Base-by-base conservation (phyloP, 2,888 invertebrate species). In the Drosophila quinaria region DNA sequence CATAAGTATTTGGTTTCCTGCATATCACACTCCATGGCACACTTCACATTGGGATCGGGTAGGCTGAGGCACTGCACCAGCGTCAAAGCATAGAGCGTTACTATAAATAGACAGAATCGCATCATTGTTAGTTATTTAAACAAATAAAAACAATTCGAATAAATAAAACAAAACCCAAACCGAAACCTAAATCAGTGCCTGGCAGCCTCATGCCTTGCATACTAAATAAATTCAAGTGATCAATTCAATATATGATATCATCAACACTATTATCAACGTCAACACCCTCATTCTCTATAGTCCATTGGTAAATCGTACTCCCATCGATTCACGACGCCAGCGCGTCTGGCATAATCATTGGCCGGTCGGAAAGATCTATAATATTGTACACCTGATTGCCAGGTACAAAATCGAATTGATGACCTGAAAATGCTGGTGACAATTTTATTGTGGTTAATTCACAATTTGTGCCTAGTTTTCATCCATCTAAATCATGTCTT, bases 41-140 rank as follows among this genome's bases (percentile, higher is more conserved):
- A 93, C 78, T 92, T 92, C 58, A 90, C 82, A 68, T 91, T 91
- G 70, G 91, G 78, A 54, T 92, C 92, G 51, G 91, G 89, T 61
- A 91, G 80, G 63, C 91, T 88, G 74, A 90, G 80, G 69, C 91
- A 85, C 72, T 90, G 88, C 66, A 90, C 90, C 81, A 91, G 52
- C 11, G 90, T 85, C 62, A 91, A 63, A 49, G 89, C 87, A 41
- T 87, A 86, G 22, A 92, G 66, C 51, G 90, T 89, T 70, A 92
- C 92, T 92, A 65, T 59, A 82, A 78, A 78, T 68, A 81, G 54
- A 69, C n/a, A 42, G n/a, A 35, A 65, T 41, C 56, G 22, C 54
- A 65, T 35, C 37, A 59, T 47, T 39, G 49, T 67, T 75, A 72
- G 50, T 74, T 74, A 74, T 61, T 72, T 44, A 80, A 70, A 55